These are phyloP conservation scores for Watsonalla binaria DNA, from an alignment of 2,888 invertebrate species.

Conservation along the genomic window DNA sequence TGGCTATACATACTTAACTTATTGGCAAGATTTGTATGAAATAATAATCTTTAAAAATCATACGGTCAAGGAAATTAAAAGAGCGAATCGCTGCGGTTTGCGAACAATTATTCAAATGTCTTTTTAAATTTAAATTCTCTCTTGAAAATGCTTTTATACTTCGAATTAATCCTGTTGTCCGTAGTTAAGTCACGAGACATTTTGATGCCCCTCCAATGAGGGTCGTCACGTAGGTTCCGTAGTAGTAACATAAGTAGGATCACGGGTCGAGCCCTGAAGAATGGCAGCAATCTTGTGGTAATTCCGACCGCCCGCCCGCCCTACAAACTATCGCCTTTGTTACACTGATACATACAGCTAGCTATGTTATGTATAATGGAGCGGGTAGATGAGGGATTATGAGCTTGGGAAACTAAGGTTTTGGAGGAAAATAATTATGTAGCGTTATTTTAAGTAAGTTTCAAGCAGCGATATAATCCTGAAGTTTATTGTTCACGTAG, in stretches of 20 bases:
- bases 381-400: slow-evolving; percentile 7
- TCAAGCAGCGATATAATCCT: no score
- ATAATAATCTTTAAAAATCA: no score
- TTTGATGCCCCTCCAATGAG: slow-evolving; percentile 15
- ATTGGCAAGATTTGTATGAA: no score
- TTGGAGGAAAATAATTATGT: slow-evolving; percentile 5
- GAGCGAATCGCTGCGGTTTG: no score
- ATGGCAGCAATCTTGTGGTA: slow-evolving; percentile 67
- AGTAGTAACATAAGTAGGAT: slow-evolving; percentile 22
- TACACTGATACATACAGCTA: slow-evolving; percentile 9
- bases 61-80: no score
- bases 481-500: no score
- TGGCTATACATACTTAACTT: no score
- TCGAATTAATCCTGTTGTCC: no score
- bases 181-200: not conserved
- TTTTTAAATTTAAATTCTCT: no score
- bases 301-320: slow-evolving; percentile 40
- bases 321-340: slow-evolving; percentile 38
- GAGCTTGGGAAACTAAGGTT: not conserved
- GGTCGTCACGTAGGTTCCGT: slow-evolving; percentile 39
- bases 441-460: not conserved
- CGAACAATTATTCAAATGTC: no score
- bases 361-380: not conserved
- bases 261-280: slow-evolving; percentile 53
- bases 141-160: no score